Evolutionary conservation across 2,113 vertebrate species (phyloP), one percentile per base, ranked within the genome.

Genomic region (Syngnathus floridae): DNA sequence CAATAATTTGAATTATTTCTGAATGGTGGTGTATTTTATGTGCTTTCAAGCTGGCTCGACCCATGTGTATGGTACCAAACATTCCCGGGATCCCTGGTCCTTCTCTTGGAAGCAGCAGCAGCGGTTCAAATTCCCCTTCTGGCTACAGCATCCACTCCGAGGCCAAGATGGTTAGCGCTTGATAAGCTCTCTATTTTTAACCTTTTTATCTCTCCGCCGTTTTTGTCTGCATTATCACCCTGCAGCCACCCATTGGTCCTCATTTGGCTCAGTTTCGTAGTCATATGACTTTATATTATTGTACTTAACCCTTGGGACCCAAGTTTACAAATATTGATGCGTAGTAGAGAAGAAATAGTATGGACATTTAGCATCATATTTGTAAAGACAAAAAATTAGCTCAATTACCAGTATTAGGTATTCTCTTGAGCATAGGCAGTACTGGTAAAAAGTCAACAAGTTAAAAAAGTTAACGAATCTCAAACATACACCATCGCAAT

Each of bases 31-130:
- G 79, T 64, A n/a, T 77, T 31, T 40, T 57, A 3, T 75, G 22
- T 82, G 41, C 3, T 79, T 66, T 78, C 38, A 72, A 99, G 95
- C 86, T 98, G 88, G 95, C 93, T 9, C 92, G 96, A 83, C 94
- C 95, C 3, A 77, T 97, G 85, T 88, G 93, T 79, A 90, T 97
- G 92, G 93, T 98, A 84, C 96, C 96, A 55, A 96, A 97, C 91
- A 93, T 99, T 91, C 96, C 96, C 21, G 96, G 96, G 48, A 98
- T 99, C 71, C 96, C 97, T 31, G 97, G 97, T 54, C 97, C 97
- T 38, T 94, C 96, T 80, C 67, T 94, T 78, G 93, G 91, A 78
- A 92, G 91, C 74, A 93, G 89, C 87, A 91, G 95, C 86, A 93
- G 91, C 3, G 92, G 93, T 2, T 94, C 95, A 21, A 84, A 94